Percentiles rank a stretch among this genome's conserved stretches.
These are phyloP conservation scores for Hemichromis elongatus DNA, from an alignment of 2,113 vertebrate genomes.

Conservation along the genomic window DNA sequence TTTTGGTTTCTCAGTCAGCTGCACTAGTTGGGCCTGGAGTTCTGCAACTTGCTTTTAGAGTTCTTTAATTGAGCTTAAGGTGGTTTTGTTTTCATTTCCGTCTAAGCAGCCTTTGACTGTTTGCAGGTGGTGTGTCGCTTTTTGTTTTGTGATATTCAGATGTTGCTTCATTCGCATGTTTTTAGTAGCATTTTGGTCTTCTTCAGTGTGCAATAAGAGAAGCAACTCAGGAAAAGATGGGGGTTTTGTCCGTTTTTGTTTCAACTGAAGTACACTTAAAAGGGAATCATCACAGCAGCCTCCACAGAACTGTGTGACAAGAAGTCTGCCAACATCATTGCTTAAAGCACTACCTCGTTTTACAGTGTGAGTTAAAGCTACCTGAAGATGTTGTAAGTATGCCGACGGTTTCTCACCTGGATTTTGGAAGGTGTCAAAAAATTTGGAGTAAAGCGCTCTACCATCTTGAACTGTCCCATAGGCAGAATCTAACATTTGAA, in stretches of 20 bases:
- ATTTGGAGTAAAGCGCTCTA: not conserved
- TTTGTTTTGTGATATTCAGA: not conserved
- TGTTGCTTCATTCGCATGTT: not conserved
- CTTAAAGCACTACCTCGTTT: not conserved
- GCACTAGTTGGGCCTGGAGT: not conserved
- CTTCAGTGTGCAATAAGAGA: not conserved
- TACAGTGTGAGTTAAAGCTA: not conserved
- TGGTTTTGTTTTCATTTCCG: not conserved
- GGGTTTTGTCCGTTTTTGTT: not conserved
- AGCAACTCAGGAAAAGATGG: not conserved
- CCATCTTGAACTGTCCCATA: not conserved
- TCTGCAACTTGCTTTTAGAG: not conserved
- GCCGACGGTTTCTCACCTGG: not conserved
- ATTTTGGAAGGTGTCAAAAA: not conserved
- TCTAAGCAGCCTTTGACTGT: not conserved
- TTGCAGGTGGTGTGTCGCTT: not conserved
- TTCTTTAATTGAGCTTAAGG: not conserved
- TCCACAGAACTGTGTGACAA: not conserved
- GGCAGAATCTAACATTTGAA: not conserved
- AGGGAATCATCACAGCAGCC: not conserved
- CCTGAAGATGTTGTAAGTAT: not conserved
- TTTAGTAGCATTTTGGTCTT: not conserved
- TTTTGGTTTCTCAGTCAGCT: not conserved
- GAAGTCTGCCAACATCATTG: not conserved
- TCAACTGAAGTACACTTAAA: not conserved